A percentile compares a stretch with the other conserved stretches of the same genome.
phyloP scores from a whole-genome alignment of 1,140 invertebrate genomes.

The Arion vulgaris region DNA sequence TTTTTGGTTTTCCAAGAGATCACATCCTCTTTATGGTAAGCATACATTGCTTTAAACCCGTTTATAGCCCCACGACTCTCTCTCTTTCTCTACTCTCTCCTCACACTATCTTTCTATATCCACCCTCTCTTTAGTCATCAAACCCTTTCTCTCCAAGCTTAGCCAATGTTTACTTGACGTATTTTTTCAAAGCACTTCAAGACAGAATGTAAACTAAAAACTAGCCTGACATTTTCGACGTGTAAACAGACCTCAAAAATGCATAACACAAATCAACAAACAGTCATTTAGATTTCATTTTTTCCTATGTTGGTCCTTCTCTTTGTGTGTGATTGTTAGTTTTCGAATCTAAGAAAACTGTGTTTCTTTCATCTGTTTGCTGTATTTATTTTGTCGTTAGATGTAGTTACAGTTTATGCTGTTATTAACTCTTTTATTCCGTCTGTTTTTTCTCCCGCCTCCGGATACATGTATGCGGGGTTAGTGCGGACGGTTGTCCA shows the following conservation, averaged over 20 bases:
- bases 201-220: slow-evolving; percentile 9
- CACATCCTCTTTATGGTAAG: no score
- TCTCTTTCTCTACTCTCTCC: no score
- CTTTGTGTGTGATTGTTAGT: not conserved
- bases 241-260: not conserved
- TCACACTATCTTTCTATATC: no score
- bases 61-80: no score
- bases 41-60: no score
- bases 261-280: not conserved
- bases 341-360: not conserved
- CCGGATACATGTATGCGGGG: no score
- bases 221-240: not conserved
- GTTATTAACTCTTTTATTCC: no score
- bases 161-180: not conserved
- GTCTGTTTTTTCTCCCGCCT: no score
- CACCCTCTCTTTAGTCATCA: no score
- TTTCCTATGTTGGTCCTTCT: not conserved
- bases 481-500: no score
- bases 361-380: no score
- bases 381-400: not conserved
- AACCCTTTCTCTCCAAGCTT: not conserved
- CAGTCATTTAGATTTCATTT: not conserved
- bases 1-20: no score
- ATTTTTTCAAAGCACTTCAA: not conserved
- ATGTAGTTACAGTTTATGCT: not conserved